Base-by-base conservation (phyloP, 2,888 invertebrate species). In the Cheilosia pagana region DNA sequence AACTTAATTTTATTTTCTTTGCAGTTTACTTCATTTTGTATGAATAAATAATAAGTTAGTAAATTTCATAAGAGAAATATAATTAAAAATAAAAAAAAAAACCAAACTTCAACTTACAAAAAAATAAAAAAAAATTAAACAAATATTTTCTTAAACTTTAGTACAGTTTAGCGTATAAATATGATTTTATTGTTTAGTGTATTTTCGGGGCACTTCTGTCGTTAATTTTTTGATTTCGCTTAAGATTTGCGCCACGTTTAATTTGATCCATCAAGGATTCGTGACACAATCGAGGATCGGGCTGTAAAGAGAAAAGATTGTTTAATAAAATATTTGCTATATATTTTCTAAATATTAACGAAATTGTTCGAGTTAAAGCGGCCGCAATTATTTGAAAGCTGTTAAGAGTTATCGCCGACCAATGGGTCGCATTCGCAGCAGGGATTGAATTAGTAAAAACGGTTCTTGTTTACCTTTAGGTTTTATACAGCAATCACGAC, bases 241-340 rank as follows among this genome's bases (percentile, higher is more conserved):
- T 95, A 74, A 98, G 91, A 45, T 95, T 95, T 19, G 97, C 97
- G 75, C 98, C 98, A 86, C 96, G 94, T 89, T 97, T 96, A 83
- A 98, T 98, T 90, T 98, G 98, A 93, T 98, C 98, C 97, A 98
- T 97, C n/a, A 98, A 93, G 0, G 97, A 97, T 87, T 97, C 97
- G 92, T 96, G 96, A 88, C 96, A 95, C 39, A 95, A 92, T 78
- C 95, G 94, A 0, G 96, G 96, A 91, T 96, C 96, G 76, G 96
- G 95, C 94, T 95, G 92, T 67, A 92, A 92, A 57, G 77, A 88
- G 86, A 70, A 62, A 63, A 43, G 41, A 81, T n/a, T 35, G 39
- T 23, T 35, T 7, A 35, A 5, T 23, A 59, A 23, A 35, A 31
- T 14, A 48, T 53, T 21, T 39, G 25, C 7, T 35, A 35, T 35